Evolutionary conservation across 2,888 invertebrate species (phyloP).

Genomic region (Agelastica alni): DNA sequence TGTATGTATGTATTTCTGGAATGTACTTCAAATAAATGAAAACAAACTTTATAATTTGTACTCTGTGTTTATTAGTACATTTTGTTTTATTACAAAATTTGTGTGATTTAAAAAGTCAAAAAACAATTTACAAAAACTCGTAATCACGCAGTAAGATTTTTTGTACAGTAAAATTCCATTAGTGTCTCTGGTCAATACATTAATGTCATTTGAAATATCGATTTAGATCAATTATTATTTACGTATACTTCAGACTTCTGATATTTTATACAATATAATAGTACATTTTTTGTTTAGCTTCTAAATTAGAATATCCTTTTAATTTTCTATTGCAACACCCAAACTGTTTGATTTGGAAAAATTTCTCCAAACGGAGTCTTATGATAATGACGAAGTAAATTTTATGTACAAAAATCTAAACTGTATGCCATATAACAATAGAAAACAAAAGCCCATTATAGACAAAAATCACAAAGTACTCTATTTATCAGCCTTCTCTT

Average conservation of each 20-base stretch:
- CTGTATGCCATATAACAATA: background rate
- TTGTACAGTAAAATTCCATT: background rate
- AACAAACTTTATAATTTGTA: background rate
- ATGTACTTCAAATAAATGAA: too few relatives aligned
- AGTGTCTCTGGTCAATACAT: too few relatives aligned
- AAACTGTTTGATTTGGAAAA: too few relatives aligned
- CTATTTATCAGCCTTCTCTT: constrained; percentile 38
- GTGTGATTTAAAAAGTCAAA: constrained; percentile 10
- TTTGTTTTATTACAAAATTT: constrained; percentile 21
- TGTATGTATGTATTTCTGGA: too few relatives aligned
- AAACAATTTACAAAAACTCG: constrained; percentile 11
- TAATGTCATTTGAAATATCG: background rate
- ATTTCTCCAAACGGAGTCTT: too few relatives aligned
- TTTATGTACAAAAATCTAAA: background rate
- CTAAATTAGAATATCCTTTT: too few relatives aligned
- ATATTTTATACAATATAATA: background rate
- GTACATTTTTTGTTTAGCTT: background rate
- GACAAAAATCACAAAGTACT: background rate
- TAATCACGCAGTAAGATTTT: background rate
- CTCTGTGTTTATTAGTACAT: constrained; percentile 2
- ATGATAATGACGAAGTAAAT: too few relatives aligned
- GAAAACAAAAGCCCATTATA: background rate
- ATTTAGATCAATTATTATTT: background rate
- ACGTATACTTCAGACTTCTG: background rate
- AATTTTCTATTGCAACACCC: too few relatives aligned